A percentile compares a stretch with the other conserved stretches of the same genome.
Evolutionary conservation across 2,797 vertebrate species (phyloP).

Genomic region (Amblyraja radiata): DNA sequence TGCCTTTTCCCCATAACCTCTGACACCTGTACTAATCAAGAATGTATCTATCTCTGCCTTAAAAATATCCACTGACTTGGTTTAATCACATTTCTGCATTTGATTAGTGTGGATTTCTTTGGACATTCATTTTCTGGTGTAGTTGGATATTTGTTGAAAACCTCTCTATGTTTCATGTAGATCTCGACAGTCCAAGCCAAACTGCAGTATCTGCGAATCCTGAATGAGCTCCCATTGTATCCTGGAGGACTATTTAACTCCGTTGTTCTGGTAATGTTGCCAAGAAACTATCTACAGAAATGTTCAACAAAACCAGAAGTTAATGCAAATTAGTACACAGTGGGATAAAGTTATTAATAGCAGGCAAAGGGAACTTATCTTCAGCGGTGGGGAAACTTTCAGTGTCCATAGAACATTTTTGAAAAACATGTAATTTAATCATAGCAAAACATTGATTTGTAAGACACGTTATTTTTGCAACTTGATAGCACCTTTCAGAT

Average conservation of each 20-base stretch:
- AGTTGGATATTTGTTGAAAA: neutral
- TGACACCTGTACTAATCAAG: too few relatives aligned
- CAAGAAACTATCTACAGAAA: neutral
- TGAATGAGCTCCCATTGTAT: slow-evolving; percentile 95
- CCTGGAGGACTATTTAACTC: slow-evolving; percentile 93
- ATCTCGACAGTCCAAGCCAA: slow-evolving; percentile 90
- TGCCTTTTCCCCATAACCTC: too few relatives aligned
- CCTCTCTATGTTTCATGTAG: slow-evolving; percentile 52
- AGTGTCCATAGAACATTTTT: slow-evolving; percentile 1
- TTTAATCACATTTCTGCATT: neutral
- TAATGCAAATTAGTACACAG: neutral
- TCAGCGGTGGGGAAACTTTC: neutral
- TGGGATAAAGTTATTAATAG: neutral
- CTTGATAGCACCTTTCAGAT: neutral
- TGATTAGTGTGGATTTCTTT: neutral
- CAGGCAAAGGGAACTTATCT: neutral
- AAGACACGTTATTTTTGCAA: neutral
- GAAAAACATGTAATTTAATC: neutral
- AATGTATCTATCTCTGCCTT: too few relatives aligned
- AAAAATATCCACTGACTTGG: too few relatives aligned
- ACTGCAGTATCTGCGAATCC: slow-evolving; percentile 90
- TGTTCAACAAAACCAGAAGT: neutral
- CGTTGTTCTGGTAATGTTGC: slow-evolving; percentile 80
- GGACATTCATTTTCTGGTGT: neutral
- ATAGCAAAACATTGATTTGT: neutral